phyloP scores from a whole-genome alignment of 35 echinoderm and acorn worm genomes.

The Diadema setosum region DNA sequence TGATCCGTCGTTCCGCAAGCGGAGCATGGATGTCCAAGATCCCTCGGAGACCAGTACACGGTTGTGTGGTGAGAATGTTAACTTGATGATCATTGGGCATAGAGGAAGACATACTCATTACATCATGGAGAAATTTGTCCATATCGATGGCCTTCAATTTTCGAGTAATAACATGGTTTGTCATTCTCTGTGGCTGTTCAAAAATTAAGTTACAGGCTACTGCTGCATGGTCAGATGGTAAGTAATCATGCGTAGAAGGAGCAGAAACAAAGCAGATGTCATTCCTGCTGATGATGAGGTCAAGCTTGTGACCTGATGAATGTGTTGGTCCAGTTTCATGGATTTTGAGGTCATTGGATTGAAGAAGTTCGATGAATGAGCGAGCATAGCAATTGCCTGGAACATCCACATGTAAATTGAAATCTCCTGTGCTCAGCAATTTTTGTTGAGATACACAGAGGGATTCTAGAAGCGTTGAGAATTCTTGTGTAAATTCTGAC shows the following conservation, averaged over 20 bases:
- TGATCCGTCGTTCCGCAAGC: neutral
- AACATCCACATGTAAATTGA: constrained; percentile 5
- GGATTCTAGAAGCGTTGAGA: neutral
- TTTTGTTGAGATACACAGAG: neutral
- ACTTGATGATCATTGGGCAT: neutral
- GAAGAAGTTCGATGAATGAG: neutral
- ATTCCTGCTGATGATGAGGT: neutral
- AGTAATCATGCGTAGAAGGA: neutral
- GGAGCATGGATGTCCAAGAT: neutral
- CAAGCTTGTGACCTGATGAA: neutral
- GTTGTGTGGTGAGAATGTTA: neutral
- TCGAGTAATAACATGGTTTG: neutral
- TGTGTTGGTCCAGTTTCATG: neutral
- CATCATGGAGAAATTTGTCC: neutral
- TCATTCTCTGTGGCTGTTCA: neutral
- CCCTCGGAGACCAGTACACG: neutral
- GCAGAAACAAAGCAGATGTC: neutral
- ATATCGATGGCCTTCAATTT: neutral
- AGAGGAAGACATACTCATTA: neutral
- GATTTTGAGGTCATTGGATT: neutral
- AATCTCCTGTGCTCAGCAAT: neutral
- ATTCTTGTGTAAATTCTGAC: neutral
- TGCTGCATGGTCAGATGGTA: neutral
- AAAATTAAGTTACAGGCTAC: neutral
- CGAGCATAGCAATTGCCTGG: neutral